A percentile compares a stretch with the other conserved stretches of the same genome.
Evolutionary conservation across 2,888 invertebrate genomes (phyloP).

Genomic region (Halictus quadricinctus): DNA sequence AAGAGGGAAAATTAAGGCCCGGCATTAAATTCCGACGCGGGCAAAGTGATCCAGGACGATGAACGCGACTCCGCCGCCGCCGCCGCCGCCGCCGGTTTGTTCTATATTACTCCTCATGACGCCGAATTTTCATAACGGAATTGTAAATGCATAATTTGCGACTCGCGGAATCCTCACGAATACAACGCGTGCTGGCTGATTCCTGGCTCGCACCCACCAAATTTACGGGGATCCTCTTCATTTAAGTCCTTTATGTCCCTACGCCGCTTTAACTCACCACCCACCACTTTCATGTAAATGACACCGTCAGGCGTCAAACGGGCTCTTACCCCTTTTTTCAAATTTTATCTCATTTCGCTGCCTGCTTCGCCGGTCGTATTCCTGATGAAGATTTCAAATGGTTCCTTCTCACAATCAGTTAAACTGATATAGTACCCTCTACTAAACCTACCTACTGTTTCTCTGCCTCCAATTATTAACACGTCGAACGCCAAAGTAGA

Average conservation of each 20-base stretch:
- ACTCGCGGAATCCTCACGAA: background rate
- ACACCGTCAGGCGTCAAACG: background rate
- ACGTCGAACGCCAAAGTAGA: too few relatives aligned
- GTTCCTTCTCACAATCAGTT: background rate
- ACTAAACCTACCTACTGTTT: too few relatives aligned
- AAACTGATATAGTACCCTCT: background rate
- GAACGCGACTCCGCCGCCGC: slow-evolving; percentile 2
- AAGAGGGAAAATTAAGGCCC: slow-evolving; percentile 52
- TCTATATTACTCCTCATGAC: background rate
- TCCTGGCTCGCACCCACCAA: background rate
- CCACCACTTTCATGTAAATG: background rate
- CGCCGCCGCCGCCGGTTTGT: background rate
- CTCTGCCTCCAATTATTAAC: too few relatives aligned
- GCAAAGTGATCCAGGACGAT: slow-evolving; percentile 46
- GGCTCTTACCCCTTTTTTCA: background rate
- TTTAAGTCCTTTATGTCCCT: background rate
- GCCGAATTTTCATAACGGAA: slow-evolving; percentile 31
- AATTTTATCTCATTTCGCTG: background rate
- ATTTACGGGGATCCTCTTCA: background rate
- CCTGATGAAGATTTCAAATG: background rate
- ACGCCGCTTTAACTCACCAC: background rate
- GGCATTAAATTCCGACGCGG: slow-evolving; percentile 39
- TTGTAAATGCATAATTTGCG: slow-evolving; percentile 27
- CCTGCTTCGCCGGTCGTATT: background rate
- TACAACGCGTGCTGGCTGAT: background rate